phyloP scores from a whole-genome alignment of 2,113 vertebrate genomes.

The Acrocephalus arundinaceus region DNA sequence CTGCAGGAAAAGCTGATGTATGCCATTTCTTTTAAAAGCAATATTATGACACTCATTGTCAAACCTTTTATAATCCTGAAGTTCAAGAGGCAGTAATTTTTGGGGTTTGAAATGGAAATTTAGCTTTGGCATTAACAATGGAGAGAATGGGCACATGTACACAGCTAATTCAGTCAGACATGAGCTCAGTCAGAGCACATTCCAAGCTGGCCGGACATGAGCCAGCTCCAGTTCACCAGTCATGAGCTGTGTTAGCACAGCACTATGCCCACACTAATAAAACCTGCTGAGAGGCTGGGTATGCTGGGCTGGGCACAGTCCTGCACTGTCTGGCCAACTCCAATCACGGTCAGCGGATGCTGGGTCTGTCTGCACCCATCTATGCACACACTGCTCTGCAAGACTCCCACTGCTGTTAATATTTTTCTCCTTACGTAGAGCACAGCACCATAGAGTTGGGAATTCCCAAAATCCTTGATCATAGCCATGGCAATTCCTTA shows the following conservation, averaged over 20 bases:
- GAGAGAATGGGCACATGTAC: conserved; percentile 17
- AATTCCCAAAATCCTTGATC: not conserved
- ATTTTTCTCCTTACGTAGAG: not conserved
- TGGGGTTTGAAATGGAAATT: not conserved
- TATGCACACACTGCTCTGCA: not conserved
- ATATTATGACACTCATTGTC: not conserved
- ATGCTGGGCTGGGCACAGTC: not conserved
- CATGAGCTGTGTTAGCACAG: conserved; percentile 11
- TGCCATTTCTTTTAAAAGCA: not conserved
- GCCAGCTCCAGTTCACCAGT: conserved; percentile 17
- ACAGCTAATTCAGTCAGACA: conserved; percentile 49
- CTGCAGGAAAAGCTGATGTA: not conserved
- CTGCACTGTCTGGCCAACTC: conserved; percentile 51
- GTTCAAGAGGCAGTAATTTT: not conserved
- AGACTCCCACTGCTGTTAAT: not conserved
- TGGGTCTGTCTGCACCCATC: not conserved
- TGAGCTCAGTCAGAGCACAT: conserved; percentile 44
- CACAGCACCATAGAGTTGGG: not conserved
- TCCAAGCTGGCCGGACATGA: conserved; percentile 12
- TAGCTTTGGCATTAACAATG: conserved; percentile 14
- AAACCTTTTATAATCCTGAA: not conserved
- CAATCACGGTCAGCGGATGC: not conserved
- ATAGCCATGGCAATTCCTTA: not conserved
- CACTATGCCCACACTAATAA: conserved; percentile 21
- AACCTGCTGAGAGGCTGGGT: not conserved